These are phyloP conservation scores for Tetragnatha versicolor DNA, from an alignment of 1,140 invertebrate species.

Conservation along the genomic window DNA sequence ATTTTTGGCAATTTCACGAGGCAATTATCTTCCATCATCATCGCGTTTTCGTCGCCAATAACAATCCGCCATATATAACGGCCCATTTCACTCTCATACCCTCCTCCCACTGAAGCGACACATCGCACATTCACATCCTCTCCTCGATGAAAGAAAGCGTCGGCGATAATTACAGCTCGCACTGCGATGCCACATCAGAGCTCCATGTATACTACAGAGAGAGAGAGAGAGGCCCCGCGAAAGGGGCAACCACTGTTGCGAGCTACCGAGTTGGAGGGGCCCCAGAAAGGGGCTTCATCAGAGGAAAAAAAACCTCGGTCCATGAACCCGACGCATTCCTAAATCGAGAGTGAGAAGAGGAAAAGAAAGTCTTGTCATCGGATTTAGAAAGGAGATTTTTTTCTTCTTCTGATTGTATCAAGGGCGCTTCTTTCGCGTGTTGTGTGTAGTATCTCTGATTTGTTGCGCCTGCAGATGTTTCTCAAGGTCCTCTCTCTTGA, in stretches of 20 bases:
- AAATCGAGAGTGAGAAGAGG: neutral
- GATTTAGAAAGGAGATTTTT: too few relatives aligned
- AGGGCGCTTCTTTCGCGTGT: constrained; percentile 12
- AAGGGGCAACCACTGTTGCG: constrained; percentile 24
- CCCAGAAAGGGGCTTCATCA: neutral
- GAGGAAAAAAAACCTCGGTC: constrained; percentile 36
- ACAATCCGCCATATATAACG: too few relatives aligned
- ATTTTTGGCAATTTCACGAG: too few relatives aligned
- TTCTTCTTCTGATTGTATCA: constrained; percentile 40
- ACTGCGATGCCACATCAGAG: too few relatives aligned
- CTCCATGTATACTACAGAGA: constrained; percentile 14
- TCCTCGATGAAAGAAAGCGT: too few relatives aligned
- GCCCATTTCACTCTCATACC: too few relatives aligned
- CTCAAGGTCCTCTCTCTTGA: constrained; percentile 15
- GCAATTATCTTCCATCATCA: too few relatives aligned
- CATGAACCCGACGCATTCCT: constrained; percentile 44
- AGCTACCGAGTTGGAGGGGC: constrained; percentile 8
- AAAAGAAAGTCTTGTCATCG: constrained; percentile 35
- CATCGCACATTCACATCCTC: too few relatives aligned
- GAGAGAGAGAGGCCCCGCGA: constrained; percentile 29
- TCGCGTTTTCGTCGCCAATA: too few relatives aligned
- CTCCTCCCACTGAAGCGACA: too few relatives aligned
- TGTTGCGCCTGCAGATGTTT: constrained; percentile 26
- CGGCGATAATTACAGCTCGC: too few relatives aligned
- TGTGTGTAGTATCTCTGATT: constrained; percentile 27